These are phyloP conservation scores for Diorhabda sublineata DNA, from an alignment of 1,140 invertebrate genomes.

Conservation along the genomic window DNA sequence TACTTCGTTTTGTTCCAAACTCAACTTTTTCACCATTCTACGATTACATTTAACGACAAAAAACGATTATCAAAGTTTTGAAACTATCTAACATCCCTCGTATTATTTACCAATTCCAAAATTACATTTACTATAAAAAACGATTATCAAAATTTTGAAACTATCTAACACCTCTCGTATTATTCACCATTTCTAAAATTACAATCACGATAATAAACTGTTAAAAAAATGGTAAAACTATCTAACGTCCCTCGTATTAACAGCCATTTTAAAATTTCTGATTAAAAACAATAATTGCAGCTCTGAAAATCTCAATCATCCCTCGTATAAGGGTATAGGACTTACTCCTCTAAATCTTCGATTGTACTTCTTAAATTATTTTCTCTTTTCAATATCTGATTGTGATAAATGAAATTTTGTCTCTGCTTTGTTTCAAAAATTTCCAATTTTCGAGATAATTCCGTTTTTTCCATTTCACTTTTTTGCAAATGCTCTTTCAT, in stretches of 20 bases:
- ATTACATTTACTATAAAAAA: not conserved
- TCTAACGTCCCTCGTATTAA: not conserved
- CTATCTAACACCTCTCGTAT: not conserved
- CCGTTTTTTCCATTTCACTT: conserved; percentile 4
- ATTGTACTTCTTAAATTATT: conserved; percentile 1
- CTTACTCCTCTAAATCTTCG: conserved; percentile 9
- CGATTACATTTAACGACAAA: not conserved
- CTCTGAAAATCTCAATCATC: not conserved
- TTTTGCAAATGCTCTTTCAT: conserved; percentile 8
- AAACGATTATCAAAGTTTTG: too few relatives aligned
- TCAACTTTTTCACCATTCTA: conserved; percentile 8
- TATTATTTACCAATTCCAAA: not conserved
- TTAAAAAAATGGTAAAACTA: not conserved
- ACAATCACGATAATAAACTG: not conserved
- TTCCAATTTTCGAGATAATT: conserved; percentile 8
- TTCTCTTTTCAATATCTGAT: conserved; percentile 8
- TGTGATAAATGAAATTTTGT: conserved; percentile 11
- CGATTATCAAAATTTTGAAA: not conserved
- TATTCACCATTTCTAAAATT: not conserved
- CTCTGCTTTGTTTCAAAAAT: conserved; percentile 13
- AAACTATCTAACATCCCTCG: too few relatives aligned
- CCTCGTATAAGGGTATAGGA: not conserved
- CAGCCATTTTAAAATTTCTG: not conserved
- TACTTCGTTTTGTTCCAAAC: not conserved
- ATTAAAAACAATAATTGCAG: not conserved